Evolutionary conservation across 2,888 invertebrate species (phyloP), one percentile per base, ranked within the genome.

Genomic region (Allygus modestus): DNA sequence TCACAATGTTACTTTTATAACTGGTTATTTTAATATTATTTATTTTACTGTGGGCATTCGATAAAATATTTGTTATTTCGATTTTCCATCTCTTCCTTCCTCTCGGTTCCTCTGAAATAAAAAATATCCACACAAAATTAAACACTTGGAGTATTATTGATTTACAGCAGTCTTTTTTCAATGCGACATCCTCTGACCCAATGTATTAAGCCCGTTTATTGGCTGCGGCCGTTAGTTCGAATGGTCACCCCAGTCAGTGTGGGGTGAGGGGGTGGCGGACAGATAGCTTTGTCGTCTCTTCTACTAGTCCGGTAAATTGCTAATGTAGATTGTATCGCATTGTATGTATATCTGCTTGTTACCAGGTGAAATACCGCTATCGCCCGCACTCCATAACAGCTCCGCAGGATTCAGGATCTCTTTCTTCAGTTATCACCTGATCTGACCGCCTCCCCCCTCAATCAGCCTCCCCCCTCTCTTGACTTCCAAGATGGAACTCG

Each of bases 321-420:
- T 77, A 77, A 77, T 77, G 77, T 77, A 77, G 77, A 77, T 77
- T 41, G 77, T 77, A 77, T 77, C 77, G 51, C 23, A 77, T 77
- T 77, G 77, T 77, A 77, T 77, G 77, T 77, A 77, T 77, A 77
- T 77, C 77, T 43, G 77, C 77, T 77, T 77, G 77, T 77, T 77
- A 77, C 77, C 46, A 26, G 41, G 77, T 77, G 77, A 77, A 77
- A 77, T 77, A 77, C 77, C 77, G 77, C 77, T 77, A 77, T 77
- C 77, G 7, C 46, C 51, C 46, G 12, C 26, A 28, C 43, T 28
- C 65, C 17, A 26, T 20, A 5, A 5, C 65, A 5, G 65, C 28
- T 28, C 31, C 0, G 31, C 65, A 1, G 65, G 65, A 65, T 15
- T 58, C 58, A 11, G 65, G 65, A 65, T 28, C 65, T 58, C 23